Percentiles rank a stretch among this genome's conserved stretches.
phyloP scores from a whole-genome alignment of 2,888 invertebrate genomes.

The Quadroppia sp. region DNA sequence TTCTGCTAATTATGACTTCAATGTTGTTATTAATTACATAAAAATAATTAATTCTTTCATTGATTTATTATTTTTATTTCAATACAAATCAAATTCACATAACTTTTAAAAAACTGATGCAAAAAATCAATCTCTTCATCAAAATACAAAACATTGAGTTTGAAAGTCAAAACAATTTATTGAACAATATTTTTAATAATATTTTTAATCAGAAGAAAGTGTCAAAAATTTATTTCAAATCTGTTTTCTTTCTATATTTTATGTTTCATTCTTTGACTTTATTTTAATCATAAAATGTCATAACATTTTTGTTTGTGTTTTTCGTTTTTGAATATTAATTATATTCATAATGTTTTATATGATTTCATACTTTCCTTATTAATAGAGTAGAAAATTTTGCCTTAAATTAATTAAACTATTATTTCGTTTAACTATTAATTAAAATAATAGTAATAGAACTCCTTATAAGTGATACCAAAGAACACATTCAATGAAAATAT shows the following conservation, averaged over 20 bases:
- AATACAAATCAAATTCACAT: no score
- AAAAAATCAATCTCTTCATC: neutral
- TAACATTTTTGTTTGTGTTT: neutral
- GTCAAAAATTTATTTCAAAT: neutral
- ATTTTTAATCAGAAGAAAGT: constrained; percentile 10
- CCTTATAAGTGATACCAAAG: no score
- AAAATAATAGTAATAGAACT: no score
- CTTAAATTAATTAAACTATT: no score
- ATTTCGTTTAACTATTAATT: no score
- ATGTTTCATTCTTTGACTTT: neutral
- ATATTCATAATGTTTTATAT: neutral
- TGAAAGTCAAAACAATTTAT: no score
- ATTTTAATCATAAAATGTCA: constrained; percentile 8
- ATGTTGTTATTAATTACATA: no score
- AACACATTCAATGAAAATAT: no score
- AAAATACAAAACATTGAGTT: neutral
- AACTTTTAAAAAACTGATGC: no score
- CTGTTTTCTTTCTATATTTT: neutral
- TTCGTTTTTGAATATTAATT: neutral
- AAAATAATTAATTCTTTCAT: no score
- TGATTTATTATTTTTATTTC: no score
- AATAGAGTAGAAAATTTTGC: constrained; percentile 2
- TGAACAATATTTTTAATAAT: neutral
- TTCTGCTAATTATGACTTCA: no score
- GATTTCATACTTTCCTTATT: neutral